Evolutionary conservation across 2,888 invertebrate species (phyloP).

Genomic region (Hydriomena furcata): DNA sequence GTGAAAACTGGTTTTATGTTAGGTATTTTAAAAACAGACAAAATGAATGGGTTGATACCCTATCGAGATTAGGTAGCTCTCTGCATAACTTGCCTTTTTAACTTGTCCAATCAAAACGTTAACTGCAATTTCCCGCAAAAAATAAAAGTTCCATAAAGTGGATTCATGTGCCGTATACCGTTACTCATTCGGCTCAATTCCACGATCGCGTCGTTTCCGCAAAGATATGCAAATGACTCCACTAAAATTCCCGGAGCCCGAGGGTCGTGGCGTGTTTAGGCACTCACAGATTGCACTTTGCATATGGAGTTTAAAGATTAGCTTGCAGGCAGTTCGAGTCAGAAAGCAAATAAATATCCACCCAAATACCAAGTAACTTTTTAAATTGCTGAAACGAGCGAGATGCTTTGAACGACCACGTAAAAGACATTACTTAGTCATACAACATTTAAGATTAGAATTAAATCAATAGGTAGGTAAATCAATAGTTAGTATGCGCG

Average conservation of each 20-base stretch:
- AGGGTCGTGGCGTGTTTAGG: background rate
- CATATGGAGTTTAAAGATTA: constrained; percentile 4
- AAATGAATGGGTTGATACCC: too few species aligned
- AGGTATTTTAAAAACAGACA: too few species aligned
- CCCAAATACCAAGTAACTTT: background rate
- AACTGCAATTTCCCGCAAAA: background rate
- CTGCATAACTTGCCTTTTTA: too few species aligned
- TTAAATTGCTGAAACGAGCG: too few species aligned
- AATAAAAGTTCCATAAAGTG: background rate
- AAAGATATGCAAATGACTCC: constrained; percentile 29
- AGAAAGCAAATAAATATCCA: background rate
- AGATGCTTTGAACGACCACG: background rate
- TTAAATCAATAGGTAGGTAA: too few species aligned
- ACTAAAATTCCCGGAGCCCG: constrained; percentile 1
- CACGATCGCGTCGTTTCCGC: constrained; percentile 16
- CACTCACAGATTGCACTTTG: constrained; percentile 3
- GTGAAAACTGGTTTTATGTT: too few species aligned
- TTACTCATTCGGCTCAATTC: constrained; percentile 30
- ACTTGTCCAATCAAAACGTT: too few species aligned
- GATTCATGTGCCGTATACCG: background rate
- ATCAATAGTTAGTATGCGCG: constrained; percentile 1
- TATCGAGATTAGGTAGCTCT: too few species aligned
- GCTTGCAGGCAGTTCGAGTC: background rate
- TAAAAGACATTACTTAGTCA: background rate
- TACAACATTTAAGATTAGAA: too few species aligned